A percentile compares a stretch with the other conserved stretches of the same genome.
Conservation (phyloP, 2,113 vertebrate genomes). For the Boulengeromyrus knoepffleri region DNA sequence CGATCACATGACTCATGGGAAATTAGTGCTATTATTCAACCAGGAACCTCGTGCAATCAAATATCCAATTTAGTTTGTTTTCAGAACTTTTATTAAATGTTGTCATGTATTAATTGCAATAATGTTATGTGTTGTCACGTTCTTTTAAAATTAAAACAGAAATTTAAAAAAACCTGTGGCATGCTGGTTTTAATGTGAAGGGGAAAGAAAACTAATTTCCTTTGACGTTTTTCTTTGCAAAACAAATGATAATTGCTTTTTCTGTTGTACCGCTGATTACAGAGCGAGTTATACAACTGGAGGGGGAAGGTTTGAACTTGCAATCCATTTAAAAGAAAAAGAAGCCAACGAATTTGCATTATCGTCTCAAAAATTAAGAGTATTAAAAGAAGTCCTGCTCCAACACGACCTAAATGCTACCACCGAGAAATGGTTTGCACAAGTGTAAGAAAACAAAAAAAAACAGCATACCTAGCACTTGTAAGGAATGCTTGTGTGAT, state of each 20-base stretch:
- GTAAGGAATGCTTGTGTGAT: constrained; percentile 5
- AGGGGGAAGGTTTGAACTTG: neutral
- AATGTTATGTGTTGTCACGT: neutral
- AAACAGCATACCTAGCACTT: neutral
- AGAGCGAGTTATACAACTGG: neutral
- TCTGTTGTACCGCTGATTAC: neutral
- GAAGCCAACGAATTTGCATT: neutral
- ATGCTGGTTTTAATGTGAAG: neutral
- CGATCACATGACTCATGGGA: neutral
- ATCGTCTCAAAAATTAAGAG: neutral
- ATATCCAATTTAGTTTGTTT: constrained; percentile 11
- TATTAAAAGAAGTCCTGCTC: neutral
- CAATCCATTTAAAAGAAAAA: neutral
- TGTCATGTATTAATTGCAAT: constrained; percentile 2
- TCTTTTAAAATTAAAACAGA: neutral
- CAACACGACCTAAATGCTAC: neutral
- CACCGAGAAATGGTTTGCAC: neutral
- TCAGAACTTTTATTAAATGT: constrained; percentile 9
- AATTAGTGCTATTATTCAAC: neutral
- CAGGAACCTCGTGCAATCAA: neutral
- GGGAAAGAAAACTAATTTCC: neutral
- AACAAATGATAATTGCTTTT: constrained; percentile 8
- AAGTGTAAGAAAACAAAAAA: neutral
- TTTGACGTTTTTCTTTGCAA: constrained; percentile 6
- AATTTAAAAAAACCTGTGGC: neutral